phyloP scores from a whole-genome alignment of 2,113 vertebrate species.

The Eretmochelys imbricata region DNA sequence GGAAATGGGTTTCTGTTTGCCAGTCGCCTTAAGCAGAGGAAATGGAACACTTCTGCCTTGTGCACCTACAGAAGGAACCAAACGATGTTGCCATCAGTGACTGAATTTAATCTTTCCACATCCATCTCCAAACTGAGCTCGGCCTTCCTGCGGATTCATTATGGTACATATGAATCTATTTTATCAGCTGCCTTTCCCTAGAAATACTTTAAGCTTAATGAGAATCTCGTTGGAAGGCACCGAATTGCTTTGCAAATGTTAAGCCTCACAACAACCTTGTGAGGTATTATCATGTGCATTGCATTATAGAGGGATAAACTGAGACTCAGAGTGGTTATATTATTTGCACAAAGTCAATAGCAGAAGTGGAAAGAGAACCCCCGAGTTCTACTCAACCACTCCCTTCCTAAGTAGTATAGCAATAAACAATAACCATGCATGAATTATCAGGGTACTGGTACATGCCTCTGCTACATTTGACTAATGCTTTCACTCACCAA shows the following conservation, averaged over 20 bases:
- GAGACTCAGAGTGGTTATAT: not conserved
- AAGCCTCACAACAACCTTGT: slow-evolving; percentile 4
- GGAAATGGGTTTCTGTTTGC: not conserved
- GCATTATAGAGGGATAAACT: not conserved
- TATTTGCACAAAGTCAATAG: not conserved
- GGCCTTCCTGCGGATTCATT: slow-evolving; percentile 70
- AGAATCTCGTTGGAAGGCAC: slow-evolving; percentile 54
- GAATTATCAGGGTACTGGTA: not conserved
- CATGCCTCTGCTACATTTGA: not conserved
- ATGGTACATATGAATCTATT: slow-evolving; percentile 74
- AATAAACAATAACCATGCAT: not conserved
- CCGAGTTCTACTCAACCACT: not conserved
- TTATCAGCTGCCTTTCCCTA: slow-evolving; percentile 75
- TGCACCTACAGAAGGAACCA: not conserved
- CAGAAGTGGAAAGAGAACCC: not conserved
- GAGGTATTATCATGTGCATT: not conserved
- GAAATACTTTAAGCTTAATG: slow-evolving; percentile 53
- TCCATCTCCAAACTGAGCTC: slow-evolving; percentile 63
- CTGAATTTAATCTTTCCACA: slow-evolving; percentile 71
- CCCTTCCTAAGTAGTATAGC: not conserved
- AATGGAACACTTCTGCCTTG: not conserved
- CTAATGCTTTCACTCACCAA: not conserved
- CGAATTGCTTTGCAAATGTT: slow-evolving; percentile 17
- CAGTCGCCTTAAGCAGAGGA: not conserved
- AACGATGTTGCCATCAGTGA: not conserved